Evolutionary conservation across 2,888 invertebrate genomes (phyloP).

Genomic region (Cephalotes varians): DNA sequence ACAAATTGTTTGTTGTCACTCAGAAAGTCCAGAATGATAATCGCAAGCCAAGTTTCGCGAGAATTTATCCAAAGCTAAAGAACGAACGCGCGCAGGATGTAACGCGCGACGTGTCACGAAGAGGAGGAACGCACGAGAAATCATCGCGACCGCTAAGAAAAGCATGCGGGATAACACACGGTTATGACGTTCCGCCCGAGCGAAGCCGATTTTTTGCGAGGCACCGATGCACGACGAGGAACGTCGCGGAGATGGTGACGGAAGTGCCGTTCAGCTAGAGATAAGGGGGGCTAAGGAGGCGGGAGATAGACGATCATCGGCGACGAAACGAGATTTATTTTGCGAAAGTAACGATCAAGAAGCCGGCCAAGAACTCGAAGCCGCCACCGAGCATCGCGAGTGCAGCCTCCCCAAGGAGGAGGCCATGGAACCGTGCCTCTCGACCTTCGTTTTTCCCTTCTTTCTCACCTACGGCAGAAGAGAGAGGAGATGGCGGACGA

Average conservation of each 20-base stretch:
- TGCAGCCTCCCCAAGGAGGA: slow-evolving; percentile 35
- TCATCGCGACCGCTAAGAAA: slow-evolving; percentile 56
- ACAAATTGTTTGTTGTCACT: slow-evolving; percentile 20
- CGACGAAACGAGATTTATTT: slow-evolving; percentile 67
- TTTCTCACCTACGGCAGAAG: slow-evolving; percentile 46
- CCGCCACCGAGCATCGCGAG: slow-evolving; percentile 37
- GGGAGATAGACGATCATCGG: slow-evolving; percentile 41
- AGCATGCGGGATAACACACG: slow-evolving; percentile 58
- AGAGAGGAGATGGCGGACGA: slow-evolving; percentile 53
- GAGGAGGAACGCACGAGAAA: slow-evolving; percentile 53
- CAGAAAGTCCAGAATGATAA: neutral
- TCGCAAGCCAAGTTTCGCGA: neutral
- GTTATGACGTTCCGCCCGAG: slow-evolving; percentile 74
- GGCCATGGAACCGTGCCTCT: slow-evolving; percentile 37
- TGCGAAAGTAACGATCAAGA: slow-evolving; percentile 57
- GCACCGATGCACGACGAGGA: slow-evolving; percentile 70
- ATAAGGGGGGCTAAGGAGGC: neutral
- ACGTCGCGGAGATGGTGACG: slow-evolving; percentile 68
- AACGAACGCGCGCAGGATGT: slow-evolving; percentile 16
- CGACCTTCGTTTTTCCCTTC: slow-evolving; percentile 39
- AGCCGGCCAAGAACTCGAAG: slow-evolving; percentile 20
- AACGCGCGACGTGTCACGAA: slow-evolving; percentile 49
- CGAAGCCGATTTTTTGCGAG: slow-evolving; percentile 70
- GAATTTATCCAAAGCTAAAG: slow-evolving; percentile 57
- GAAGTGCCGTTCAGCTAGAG: slow-evolving; percentile 63